Conservation (phyloP, 2,113 vertebrate genomes). For the Ceyx margarethae region DNA sequence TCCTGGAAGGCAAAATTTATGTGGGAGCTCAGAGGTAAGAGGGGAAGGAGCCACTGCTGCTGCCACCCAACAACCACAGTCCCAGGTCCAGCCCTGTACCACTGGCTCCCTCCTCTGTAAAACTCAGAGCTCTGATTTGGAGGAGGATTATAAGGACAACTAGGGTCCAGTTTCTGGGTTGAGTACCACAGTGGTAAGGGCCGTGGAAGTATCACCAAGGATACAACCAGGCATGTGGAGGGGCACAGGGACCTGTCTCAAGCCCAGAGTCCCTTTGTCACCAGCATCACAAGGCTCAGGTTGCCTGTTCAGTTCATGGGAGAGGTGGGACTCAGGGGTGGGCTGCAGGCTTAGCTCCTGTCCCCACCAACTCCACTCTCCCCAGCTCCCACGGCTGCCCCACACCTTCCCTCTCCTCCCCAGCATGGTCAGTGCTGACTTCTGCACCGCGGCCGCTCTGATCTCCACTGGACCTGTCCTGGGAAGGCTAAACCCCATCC, state of each 20-base stretch:
- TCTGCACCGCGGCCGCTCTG: slow-evolving; percentile 85
- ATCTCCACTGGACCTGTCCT: slow-evolving; percentile 86
- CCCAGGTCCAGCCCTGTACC: not conserved
- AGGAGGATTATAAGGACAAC: not conserved
- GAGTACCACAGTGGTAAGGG: not conserved
- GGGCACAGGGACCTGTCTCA: not conserved
- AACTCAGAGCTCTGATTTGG: not conserved
- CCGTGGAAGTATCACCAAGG: not conserved
- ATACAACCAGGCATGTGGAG: not conserved
- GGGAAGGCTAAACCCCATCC: slow-evolving; percentile 85
- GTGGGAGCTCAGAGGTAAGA: slow-evolving; percentile 84
- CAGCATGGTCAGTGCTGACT: slow-evolving; percentile 92
- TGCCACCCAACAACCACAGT: fast-evolving
- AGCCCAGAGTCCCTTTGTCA: not conserved
- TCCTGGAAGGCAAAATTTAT: slow-evolving; percentile 78
- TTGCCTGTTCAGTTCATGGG: not conserved
- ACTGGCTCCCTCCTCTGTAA: not conserved
- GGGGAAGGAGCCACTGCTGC: not conserved
- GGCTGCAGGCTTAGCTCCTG: not conserved
- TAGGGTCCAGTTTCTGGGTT: not conserved
- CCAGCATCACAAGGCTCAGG: fast-evolving
- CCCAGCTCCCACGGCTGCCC: fast-evolving
- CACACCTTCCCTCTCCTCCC: not conserved
- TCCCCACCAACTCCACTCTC: not conserved
- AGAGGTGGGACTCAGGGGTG: fast-evolving